Base-by-base conservation (phyloP, 2,113 vertebrate species). In the Saccopteryx bilineata region DNA sequence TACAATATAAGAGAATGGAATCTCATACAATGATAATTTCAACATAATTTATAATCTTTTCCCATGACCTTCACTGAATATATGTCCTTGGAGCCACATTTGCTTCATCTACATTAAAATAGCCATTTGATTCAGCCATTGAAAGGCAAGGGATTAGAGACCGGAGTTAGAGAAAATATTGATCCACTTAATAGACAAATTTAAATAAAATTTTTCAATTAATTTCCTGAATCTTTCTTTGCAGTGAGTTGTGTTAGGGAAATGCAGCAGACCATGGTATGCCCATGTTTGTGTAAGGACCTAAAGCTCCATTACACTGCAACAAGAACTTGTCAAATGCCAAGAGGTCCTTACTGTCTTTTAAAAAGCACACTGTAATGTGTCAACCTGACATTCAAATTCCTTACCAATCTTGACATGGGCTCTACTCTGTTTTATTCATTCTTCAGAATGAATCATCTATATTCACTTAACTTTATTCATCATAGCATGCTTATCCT, bases 291-390 rank as follows among this genome's bases (percentile, higher is more conserved):
- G 19, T 80, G 24, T 75, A 94, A 93, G 31, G 2, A 79, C 48
- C 1, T 94, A 79, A 71, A 84, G 7, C 84, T 28, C 33, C 9
- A 48, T 84, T 94, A 60, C 18, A 74, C 33, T 94, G 2, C 71
- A 90, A 28, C 5, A 83, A 80, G 33, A 90, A 91, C 18, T 24
- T 19, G 71, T 80, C 56, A 91, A 81, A 83, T 92, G 61, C 5
- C 19, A 93, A 39, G 52, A 31, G 0, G 8, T 96, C 52, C 58
- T 95, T 28, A 69, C 8, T 46, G 28, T 48, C 11, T 54, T 50
- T 23, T 15, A 4, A 86, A 95, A 95, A 93, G 15, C 60, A 74
- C 63, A 5, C 93, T 24, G 94, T 86, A 90, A 63, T 87, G 87
- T 5, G n/a, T 80, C 24, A 79, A 7, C 12, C 60, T 96, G 18